Conservation (phyloP, 2,797 vertebrate species). For the Cuculus canorus region DNA sequence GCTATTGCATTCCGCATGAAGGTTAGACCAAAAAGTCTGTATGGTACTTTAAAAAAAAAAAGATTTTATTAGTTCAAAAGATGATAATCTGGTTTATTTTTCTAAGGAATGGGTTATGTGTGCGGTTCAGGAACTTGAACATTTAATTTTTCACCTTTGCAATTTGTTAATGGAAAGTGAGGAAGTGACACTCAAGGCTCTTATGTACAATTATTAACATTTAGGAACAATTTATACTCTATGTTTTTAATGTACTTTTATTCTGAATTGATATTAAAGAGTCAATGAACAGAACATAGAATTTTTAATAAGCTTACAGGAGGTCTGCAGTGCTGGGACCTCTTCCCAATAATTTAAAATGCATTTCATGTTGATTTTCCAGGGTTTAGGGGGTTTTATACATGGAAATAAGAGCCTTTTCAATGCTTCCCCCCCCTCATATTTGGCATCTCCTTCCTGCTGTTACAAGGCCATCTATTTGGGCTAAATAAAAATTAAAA, state of each 20-base stretch:
- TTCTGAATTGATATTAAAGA: neutral
- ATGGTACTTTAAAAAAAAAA: neutral
- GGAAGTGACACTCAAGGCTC: neutral
- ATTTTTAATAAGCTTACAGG: constrained; percentile 7
- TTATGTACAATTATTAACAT: neutral
- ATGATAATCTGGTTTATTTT: neutral
- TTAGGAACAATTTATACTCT: neutral
- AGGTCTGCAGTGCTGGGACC: neutral
- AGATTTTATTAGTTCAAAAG: neutral
- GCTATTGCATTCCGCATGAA: neutral
- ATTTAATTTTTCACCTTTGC: neutral
- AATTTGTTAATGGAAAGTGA: neutral
- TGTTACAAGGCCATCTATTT: neutral
- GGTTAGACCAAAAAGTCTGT: neutral
- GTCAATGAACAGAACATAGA: neutral
- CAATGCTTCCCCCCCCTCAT: neutral
- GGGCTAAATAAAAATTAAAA: neutral
- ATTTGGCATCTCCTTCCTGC: neutral
- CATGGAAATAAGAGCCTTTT: neutral
- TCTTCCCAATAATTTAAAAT: neutral
- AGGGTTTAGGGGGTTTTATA: constrained; percentile 12
- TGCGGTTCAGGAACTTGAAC: neutral
- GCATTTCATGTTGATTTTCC: constrained; percentile 40
- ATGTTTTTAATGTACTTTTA: neutral
- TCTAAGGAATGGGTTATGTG: neutral